Evolutionary conservation across 2,797 vertebrate species (phyloP), one percentile per base, ranked within the genome.

Genomic region (Agapornis canus): DNA sequence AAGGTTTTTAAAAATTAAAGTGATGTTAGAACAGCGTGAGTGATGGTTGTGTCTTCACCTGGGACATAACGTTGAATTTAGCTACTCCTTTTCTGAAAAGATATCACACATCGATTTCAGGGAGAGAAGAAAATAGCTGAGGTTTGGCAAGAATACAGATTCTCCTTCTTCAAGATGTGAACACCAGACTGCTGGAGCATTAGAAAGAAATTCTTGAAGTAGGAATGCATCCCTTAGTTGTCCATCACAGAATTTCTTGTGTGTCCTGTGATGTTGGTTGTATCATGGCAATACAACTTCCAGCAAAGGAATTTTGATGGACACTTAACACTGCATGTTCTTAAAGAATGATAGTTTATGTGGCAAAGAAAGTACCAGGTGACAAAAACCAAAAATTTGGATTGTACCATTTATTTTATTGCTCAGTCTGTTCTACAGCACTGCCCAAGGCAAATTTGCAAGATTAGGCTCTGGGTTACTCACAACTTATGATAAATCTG

Each of bases 211-310:
- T 69, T 69, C 15, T 26, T 69, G 47, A 47, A 80, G 35, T 15
- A 72, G 45, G 47, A 65, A 85, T 8, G 6, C 13, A 82, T 35
- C 29, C 39, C 21, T 61, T 48, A 52, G 29, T 13, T 69, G n/a
- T 27, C 14, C 26, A 52, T 21, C 14, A 42, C 18, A 37, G 49
- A 90, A 83, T 43, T 66, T 77, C 23, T 63, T n/a, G 4, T 32
- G 21, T 57, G 32, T 39, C 45, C 40, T 51, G 19, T 64, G 56
- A 29, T 0, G 0, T 13, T 60, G 10, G 16, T 45, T 10, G 0
- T 71, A 51, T 18, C 2, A 0, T 9, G 40, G 6, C 39, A 61
- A 37, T 16, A 15, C 21, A 85, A 47, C 31, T 70, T 80, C 21
- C 37, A 60, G 69, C n/a, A 60, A 51, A 48, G 48, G 25, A 76